Evolutionary conservation across 2,797 vertebrate genomes (phyloP).

Genomic region (Acrossocheilus fasciatus): DNA sequence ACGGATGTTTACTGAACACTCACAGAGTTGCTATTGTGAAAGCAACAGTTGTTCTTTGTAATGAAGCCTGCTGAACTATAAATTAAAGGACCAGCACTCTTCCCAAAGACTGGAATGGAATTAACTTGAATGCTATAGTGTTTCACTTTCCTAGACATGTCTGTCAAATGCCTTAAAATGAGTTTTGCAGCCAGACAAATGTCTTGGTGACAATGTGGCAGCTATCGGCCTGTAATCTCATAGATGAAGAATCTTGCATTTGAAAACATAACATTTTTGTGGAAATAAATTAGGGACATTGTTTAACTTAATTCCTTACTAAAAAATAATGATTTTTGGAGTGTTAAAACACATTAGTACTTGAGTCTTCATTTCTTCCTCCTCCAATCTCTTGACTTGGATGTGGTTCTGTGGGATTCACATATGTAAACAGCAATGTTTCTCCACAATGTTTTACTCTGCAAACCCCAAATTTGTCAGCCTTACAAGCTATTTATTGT

Average conservation of each 20-base stretch:
- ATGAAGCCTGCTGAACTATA: constrained; percentile 59
- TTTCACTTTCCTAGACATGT: constrained; percentile 74
- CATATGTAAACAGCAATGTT: constrained; percentile 74
- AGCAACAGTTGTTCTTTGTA: constrained; percentile 76
- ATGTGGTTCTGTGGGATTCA: constrained; percentile 77
- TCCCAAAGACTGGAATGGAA: constrained; percentile 69
- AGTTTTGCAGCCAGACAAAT: constrained; percentile 67
- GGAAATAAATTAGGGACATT: neutral
- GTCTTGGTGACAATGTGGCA: constrained; percentile 62
- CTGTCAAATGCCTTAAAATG: constrained; percentile 76
- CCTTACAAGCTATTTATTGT: constrained; percentile 70
- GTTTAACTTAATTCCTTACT: neutral
- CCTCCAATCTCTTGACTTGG: constrained; percentile 47
- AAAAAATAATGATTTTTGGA: neutral
- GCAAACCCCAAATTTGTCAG: constrained; percentile 80
- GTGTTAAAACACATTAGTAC: constrained; percentile 54
- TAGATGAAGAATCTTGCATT: constrained; percentile 40
- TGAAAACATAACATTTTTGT: constrained; percentile 35
- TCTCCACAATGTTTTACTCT: constrained; percentile 68
- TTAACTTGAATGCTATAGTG: constrained; percentile 73
- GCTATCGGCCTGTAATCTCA: constrained; percentile 63
- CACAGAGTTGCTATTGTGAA: constrained; percentile 76
- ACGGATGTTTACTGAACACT: constrained; percentile 73
- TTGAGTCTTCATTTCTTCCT: constrained; percentile 11
- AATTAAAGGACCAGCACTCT: constrained; percentile 65